Conservation (phyloP, 2,888 invertebrate genomes). For the Macrophya alboannulata region DNA sequence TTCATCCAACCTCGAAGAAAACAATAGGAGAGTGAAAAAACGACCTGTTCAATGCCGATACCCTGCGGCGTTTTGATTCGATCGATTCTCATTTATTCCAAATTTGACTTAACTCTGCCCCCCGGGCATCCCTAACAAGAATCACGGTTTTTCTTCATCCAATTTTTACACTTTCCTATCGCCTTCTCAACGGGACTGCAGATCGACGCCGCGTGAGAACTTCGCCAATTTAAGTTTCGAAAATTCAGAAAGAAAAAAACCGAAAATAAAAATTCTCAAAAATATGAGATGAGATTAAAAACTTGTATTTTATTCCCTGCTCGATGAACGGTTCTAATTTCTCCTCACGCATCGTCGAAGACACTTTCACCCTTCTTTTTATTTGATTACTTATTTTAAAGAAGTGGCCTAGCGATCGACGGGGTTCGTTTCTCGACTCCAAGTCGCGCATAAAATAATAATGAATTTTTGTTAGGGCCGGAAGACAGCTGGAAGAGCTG, state of each 20-base stretch:
- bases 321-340: not conserved
- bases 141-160: conserved; percentile 34
- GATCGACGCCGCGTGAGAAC: conserved; percentile 30
- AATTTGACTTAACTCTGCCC: conserved; percentile 55
- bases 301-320: not conserved
- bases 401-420: not conserved
- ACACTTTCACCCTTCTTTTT: not conserved
- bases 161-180: conserved; percentile 11
- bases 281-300: not conserved
- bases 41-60: conserved; percentile 13
- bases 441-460: conserved; percentile 46
- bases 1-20: conserved; percentile 25
- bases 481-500: conserved; percentile 48
- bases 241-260: not conserved
- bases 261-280: not conserved
- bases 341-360: not conserved
- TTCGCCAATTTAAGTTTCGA: conserved; percentile 18
- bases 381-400: not conserved
- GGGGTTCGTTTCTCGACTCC: not conserved
- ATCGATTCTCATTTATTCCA: conserved; percentile 55
- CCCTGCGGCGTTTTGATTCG: conserved; percentile 46
- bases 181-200: not conserved
- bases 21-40: conserved; percentile 37
- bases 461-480: conserved; percentile 50
- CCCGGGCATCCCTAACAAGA: conserved; percentile 51